phyloP scores from a whole-genome alignment of 2,888 invertebrate species.

The Drosophila borborema region DNA sequence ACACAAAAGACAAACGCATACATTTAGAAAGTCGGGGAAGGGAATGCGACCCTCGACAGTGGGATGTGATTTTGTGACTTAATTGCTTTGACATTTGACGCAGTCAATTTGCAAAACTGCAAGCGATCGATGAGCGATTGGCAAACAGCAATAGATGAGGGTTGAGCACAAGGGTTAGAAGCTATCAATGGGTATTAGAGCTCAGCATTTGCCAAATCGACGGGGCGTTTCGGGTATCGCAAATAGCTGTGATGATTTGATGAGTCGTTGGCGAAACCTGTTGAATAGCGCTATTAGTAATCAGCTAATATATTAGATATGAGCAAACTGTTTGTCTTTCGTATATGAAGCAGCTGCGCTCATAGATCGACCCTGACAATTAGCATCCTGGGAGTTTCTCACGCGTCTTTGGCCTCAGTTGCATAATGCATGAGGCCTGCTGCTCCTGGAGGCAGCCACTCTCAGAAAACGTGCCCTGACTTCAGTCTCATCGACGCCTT shows the following conservation, averaged over 20 bases:
- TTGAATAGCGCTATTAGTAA: slow-evolving; percentile 48
- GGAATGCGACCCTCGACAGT: slow-evolving; percentile 50
- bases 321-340: neutral
- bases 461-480: slow-evolving; percentile 58
- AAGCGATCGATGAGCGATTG: slow-evolving; percentile 68
- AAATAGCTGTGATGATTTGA: slow-evolving; percentile 15
- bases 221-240: slow-evolving; percentile 46
- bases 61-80: slow-evolving; percentile 68
- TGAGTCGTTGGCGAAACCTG: slow-evolving; percentile 46
- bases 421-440: slow-evolving; percentile 71
- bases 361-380: slow-evolving; percentile 19
- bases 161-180: slow-evolving; percentile 36
- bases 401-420: slow-evolving; percentile 66
- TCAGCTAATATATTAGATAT: slow-evolving; percentile 17
- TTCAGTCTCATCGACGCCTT: slow-evolving; percentile 47
- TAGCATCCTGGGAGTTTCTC: slow-evolving; percentile 61
- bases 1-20: slow-evolving; percentile 47
- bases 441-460: slow-evolving; percentile 41
- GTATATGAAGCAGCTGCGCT: slow-evolving; percentile 41
- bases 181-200: slow-evolving; percentile 18
- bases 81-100: slow-evolving; percentile 80
- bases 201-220: slow-evolving; percentile 53
- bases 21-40: slow-evolving; percentile 12
- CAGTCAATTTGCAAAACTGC: slow-evolving; percentile 67
- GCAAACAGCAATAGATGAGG: slow-evolving; percentile 40